Evolutionary conservation across 2,888 invertebrate species (phyloP).

Genomic region (Protonemura montana): DNA sequence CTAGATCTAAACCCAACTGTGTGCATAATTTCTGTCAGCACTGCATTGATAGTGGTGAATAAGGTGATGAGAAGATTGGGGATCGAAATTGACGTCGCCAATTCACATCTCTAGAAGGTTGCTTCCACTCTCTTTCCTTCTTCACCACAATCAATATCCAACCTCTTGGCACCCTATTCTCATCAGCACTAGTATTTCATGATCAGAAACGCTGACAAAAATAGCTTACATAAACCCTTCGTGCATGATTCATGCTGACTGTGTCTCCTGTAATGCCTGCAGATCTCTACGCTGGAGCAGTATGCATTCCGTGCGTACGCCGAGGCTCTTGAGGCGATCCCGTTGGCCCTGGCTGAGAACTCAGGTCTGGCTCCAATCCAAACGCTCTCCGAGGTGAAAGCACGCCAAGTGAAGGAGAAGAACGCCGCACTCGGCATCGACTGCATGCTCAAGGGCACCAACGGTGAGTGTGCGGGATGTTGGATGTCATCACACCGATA

Average conservation of each 20-base stretch:
- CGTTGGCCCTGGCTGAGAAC: slow-evolving; percentile 96
- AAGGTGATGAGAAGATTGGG: too few relatives aligned
- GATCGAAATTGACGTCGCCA: too few relatives aligned
- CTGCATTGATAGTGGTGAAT: too few relatives aligned
- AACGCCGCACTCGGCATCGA: slow-evolving; percentile 93
- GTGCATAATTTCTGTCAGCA: too few relatives aligned
- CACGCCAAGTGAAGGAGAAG: slow-evolving; percentile 84
- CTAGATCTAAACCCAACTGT: not conserved
- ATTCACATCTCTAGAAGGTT: too few relatives aligned
- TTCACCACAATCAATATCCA: too few relatives aligned
- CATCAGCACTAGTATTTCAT: too few relatives aligned
- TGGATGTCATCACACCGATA: too few relatives aligned
- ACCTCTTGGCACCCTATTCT: too few relatives aligned
- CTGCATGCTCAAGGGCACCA: slow-evolving; percentile 84
- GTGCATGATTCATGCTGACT: not conserved
- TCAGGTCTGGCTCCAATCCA: slow-evolving; percentile 93
- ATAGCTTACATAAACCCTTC: too few relatives aligned
- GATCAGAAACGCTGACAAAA: too few relatives aligned
- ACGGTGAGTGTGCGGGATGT: slow-evolving; percentile 54
- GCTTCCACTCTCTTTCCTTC: too few relatives aligned
- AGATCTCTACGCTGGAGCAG: slow-evolving; percentile 88
- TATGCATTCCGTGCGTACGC: slow-evolving; percentile 96
- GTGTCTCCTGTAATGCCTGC: slow-evolving; percentile 47
- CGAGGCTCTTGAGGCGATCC: slow-evolving; percentile 94
- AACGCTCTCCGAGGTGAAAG: slow-evolving; percentile 88